A percentile compares a stretch with the other conserved stretches of the same genome.
These are phyloP conservation scores for Athripsodes cinereus DNA, from an alignment of 2,888 invertebrate genomes.

Conservation along the genomic window DNA sequence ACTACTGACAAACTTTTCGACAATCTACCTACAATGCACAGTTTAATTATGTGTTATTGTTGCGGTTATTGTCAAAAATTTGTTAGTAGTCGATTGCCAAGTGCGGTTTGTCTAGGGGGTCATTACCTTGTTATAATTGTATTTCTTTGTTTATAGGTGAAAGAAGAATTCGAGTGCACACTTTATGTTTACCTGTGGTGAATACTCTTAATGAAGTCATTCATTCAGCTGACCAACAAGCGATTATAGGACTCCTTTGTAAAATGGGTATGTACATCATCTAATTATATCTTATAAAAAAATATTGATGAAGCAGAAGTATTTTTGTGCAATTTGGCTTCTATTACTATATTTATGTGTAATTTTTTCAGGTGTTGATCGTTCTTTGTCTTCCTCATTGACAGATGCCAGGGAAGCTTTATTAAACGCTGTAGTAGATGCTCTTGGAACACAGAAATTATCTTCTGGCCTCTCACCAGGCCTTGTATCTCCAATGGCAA, in stretches of 20 bases:
- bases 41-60: no score
- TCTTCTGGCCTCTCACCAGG: conserved; percentile 39
- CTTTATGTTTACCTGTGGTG: conserved; percentile 88
- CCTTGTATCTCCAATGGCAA: conserved; percentile 68
- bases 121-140: no score
- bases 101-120: no score
- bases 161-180: conserved; percentile 95
- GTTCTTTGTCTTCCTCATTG: conserved; percentile 77
- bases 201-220: conserved; percentile 79
- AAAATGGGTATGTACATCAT: conserved; percentile 76
- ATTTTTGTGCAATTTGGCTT: no score
- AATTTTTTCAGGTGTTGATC: conserved; percentile 69
- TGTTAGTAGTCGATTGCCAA: no score
- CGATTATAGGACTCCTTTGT: conserved; percentile 83
- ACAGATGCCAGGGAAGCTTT: conserved; percentile 94
- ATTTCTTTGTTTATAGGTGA: conserved; percentile 68
- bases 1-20: no score
- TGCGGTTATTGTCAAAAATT: no score
- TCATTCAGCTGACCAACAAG: conserved; percentile 87
- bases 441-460: conserved; percentile 67
- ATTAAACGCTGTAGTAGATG: conserved; percentile 91
- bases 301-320: no score
- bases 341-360: no score
- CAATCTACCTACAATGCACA: no score
- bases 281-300: background rate